Evolutionary conservation across 92 coral and sea anemone genomes (phyloP).

Genomic region (Bergia sp.): DNA sequence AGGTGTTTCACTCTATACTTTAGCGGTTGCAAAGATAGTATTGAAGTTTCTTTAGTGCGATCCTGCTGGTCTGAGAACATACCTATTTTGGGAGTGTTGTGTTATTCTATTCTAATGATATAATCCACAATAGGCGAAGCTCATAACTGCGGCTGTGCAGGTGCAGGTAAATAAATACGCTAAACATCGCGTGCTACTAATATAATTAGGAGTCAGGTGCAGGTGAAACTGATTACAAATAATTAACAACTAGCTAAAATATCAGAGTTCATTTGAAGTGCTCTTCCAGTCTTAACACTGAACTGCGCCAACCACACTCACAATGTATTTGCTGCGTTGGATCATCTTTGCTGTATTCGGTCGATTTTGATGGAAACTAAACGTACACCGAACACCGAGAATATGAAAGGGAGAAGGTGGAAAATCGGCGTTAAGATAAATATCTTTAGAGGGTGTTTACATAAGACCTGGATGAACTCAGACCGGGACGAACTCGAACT

Average conservation of each 20-base stretch:
- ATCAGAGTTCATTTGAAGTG: constrained; percentile 20
- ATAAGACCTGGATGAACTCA: neutral
- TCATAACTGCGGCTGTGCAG: constrained; percentile 2
- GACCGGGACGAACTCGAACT: constrained; percentile 9
- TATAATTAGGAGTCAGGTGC: constrained; percentile 12
- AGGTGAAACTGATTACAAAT: constrained; percentile 13
- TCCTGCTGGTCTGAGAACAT: constrained; percentile 5
- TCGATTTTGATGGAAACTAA: constrained; percentile 35
- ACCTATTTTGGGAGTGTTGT: constrained; percentile 14
- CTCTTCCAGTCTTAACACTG: constrained; percentile 6
- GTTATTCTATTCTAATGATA: constrained; percentile 11
- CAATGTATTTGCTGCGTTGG: constrained; percentile 27
- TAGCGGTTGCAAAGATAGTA: constrained; percentile 11
- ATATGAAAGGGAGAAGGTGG: constrained; percentile 31
- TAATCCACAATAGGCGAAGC: constrained; percentile 10
- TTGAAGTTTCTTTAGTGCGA: neutral
- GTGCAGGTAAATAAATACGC: constrained; percentile 1
- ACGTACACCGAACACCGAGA: constrained; percentile 15
- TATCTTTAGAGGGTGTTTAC: constrained; percentile 18
- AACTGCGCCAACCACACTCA: constrained; percentile 22
- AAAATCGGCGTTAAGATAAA: constrained; percentile 15
- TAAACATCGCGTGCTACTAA: constrained; percentile 14
- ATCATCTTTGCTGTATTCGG: constrained; percentile 36
- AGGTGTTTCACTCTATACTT: constrained; percentile 6
- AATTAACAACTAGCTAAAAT: neutral